Conservation (phyloP, 2,113 vertebrate genomes). For the Phycodurus eques region DNA sequence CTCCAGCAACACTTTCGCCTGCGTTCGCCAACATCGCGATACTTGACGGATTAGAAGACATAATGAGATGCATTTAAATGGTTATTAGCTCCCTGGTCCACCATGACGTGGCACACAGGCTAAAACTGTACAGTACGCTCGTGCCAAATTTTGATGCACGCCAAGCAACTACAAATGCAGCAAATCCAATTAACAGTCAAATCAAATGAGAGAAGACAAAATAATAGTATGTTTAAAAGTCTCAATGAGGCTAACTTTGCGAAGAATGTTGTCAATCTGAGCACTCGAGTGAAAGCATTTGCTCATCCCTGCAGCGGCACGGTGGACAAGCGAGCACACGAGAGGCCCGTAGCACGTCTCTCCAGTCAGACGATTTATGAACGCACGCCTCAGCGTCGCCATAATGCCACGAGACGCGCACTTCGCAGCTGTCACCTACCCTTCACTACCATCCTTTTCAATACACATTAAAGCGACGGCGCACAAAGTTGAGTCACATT, state of each 20-base stretch:
- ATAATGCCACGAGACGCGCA: conserved; percentile 20
- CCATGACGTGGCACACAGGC: conserved; percentile 30
- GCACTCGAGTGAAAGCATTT: conserved; percentile 20
- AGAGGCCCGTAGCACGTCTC: conserved; percentile 27
- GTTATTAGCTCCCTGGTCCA: conserved; percentile 64
- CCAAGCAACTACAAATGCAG: conserved; percentile 14
- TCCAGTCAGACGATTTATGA: conserved; percentile 41
- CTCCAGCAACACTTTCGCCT: conserved; percentile 51
- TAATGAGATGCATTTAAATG: conserved; percentile 78
- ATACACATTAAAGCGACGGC: conserved; percentile 56
- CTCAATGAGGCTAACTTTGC: conserved; percentile 12
- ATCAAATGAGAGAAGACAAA: conserved; percentile 1
- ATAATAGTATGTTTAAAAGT: not conserved
- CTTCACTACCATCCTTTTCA: conserved; percentile 57
- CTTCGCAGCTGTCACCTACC: conserved; percentile 61
- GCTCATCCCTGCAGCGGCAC: conserved; percentile 14
- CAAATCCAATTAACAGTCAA: conserved; percentile 7
- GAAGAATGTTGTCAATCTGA: conserved; percentile 29
- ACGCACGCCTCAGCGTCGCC: conserved; percentile 25
- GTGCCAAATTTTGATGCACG: not conserved
- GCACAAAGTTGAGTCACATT: conserved; percentile 70
- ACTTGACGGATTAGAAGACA: conserved; percentile 74
- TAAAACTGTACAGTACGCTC: conserved; percentile 14
- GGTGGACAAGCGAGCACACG: conserved; percentile 26
- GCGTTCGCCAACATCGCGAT: conserved; percentile 63